These are phyloP conservation scores for Periphyllus acericola DNA, from an alignment of 2,888 invertebrate genomes.

Conservation along the genomic window DNA sequence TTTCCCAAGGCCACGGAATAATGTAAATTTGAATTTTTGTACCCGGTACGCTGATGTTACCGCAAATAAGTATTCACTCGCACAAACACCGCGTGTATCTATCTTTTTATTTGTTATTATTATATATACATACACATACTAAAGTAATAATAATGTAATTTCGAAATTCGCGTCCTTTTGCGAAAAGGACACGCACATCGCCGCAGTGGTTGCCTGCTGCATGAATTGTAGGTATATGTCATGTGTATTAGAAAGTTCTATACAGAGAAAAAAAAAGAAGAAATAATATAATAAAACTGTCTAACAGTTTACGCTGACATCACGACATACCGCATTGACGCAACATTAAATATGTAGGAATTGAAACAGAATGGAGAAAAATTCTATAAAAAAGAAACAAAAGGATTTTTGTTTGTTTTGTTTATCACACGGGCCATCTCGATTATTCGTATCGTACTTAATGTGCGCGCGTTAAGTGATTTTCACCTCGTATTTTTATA, in stretches of 20 bases:
- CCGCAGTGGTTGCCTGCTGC: not conserved
- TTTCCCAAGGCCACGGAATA: slow-evolving; percentile 48
- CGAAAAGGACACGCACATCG: slow-evolving; percentile 50
- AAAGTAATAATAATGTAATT: slow-evolving; percentile 20
- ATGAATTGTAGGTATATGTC: not conserved
- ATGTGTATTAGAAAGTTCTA: slow-evolving; percentile 44
- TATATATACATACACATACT: not conserved
- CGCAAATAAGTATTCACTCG: slow-evolving; percentile 10
- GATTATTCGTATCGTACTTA: not conserved
- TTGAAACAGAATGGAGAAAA: slow-evolving; percentile 12
- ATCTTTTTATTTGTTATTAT: not conserved
- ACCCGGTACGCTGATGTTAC: slow-evolving; percentile 50
- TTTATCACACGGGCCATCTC: not conserved
- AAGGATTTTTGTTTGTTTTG: not conserved
- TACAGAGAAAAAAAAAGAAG: slow-evolving; percentile 1
- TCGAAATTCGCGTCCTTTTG: slow-evolving; percentile 41
- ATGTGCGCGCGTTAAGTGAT: not conserved
- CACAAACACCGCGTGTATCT: not conserved
- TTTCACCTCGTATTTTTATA: slow-evolving; percentile 25
- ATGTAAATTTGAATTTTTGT: slow-evolving; percentile 34
- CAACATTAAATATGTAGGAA: slow-evolving; percentile 6
- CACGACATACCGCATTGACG: slow-evolving; percentile 1
- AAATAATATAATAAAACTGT: slow-evolving; percentile 34
- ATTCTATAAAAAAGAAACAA: not conserved
- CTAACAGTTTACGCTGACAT: slow-evolving; percentile 39